These are phyloP conservation scores for Vanessa cardui DNA, from an alignment of 2,888 invertebrate genomes.

Conservation along the genomic window DNA sequence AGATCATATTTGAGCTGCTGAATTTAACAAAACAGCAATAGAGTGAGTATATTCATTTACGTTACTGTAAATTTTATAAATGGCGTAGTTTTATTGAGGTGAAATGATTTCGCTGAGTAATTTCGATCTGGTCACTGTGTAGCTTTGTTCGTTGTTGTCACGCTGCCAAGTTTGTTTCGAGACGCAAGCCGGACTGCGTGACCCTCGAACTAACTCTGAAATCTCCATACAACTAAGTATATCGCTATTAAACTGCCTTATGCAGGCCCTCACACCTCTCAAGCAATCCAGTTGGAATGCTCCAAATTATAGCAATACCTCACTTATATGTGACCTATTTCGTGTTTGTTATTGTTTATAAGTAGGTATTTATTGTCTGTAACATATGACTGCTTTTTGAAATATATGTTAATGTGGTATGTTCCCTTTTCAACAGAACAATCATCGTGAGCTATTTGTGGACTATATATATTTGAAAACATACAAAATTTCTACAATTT, in stretches of 20 bases:
- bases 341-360: conserved; percentile 3
- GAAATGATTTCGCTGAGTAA: conserved; percentile 48
- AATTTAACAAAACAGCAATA: conserved; percentile 17
- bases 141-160: conserved; percentile 48
- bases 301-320: neutral
- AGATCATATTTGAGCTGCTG: conserved; percentile 15
- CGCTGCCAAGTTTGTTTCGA: conserved; percentile 47
- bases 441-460: neutral
- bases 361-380: neutral
- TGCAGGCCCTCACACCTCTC: neutral
- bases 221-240: neutral
- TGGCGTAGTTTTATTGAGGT: conserved; percentile 38
- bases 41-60: conserved; percentile 27
- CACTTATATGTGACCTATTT: neutral
- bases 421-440: neutral
- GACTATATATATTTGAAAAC: neutral
- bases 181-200: conserved; percentile 26
- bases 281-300: neutral
- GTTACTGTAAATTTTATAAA: conserved; percentile 18
- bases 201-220: conserved; percentile 15
- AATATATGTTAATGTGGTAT: neutral
- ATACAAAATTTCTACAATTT: no score
- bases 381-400: neutral
- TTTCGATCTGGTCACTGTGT: conserved; percentile 39
- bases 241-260: neutral